Evolutionary conservation across 1,140 invertebrate genomes (phyloP).

Genomic region (Mamestra configurata): DNA sequence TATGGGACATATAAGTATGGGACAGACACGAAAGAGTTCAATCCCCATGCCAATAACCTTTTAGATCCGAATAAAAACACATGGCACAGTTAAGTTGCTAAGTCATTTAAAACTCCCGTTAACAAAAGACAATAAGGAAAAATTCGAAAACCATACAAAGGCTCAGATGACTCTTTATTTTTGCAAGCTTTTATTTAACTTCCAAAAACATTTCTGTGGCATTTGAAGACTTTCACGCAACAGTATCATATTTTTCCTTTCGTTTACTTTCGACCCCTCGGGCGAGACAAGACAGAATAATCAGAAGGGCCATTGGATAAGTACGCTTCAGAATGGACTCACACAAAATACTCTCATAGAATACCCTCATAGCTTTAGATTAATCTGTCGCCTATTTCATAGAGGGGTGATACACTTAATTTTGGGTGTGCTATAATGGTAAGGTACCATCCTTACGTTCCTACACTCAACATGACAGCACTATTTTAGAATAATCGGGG

Average conservation of each 20-base stretch:
- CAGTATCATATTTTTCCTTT: constrained; percentile 43
- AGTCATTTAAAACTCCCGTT: not conserved
- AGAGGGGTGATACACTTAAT: too few relatives aligned
- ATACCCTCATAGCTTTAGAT: too few relatives aligned
- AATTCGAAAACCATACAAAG: constrained; percentile 17
- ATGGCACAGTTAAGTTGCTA: not conserved
- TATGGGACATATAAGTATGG: too few relatives aligned
- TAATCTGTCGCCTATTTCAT: too few relatives aligned
- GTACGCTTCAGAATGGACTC: too few relatives aligned
- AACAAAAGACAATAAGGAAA: not conserved
- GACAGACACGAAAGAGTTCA: too few relatives aligned
- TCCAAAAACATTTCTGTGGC: constrained; percentile 27
- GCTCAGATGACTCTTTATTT: not conserved
- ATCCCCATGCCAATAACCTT: too few relatives aligned
- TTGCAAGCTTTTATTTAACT: constrained; percentile 29
- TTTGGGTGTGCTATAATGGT: too few relatives aligned
- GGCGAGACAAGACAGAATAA: not conserved
- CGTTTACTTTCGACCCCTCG: constrained; percentile 23
- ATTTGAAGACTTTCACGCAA: constrained; percentile 25
- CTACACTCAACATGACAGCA: too few relatives aligned
- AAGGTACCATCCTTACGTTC: too few relatives aligned
- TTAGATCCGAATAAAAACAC: not conserved
- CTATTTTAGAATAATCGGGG: too few relatives aligned
- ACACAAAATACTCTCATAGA: too few relatives aligned
- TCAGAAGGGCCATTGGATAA: not conserved